Conservation (phyloP, 2,888 invertebrate species). For the Branchellion lobata region DNA sequence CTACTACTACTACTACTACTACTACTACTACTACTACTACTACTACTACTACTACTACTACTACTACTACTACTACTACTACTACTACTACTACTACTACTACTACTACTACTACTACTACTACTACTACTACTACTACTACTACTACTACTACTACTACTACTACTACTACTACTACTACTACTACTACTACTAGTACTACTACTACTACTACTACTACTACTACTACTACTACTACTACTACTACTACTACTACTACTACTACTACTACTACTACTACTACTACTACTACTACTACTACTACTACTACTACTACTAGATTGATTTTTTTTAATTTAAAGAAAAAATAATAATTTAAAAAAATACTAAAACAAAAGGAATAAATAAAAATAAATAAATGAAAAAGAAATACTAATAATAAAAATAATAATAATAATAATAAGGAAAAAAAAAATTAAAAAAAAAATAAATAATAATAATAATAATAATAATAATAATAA, state of each 20-base stretch:
- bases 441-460: too few relatives aligned
- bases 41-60: constrained; percentile 47
- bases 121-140: constrained; percentile 47
- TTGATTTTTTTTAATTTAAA: too few relatives aligned
- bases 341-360: too few relatives aligned
- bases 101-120: constrained; percentile 44
- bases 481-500: too few relatives aligned
- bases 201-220: constrained; percentile 43
- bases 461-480: too few relatives aligned
- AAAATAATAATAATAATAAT: too few relatives aligned
- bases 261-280: constrained; percentile 33
- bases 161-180: constrained; percentile 47
- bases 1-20: constrained; percentile 44
- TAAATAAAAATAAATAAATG: too few relatives aligned
- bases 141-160: constrained; percentile 47
- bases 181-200: constrained; percentile 46
- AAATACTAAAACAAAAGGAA: too few relatives aligned
- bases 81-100: constrained; percentile 39
- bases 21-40: constrained; percentile 46
- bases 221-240: constrained; percentile 47
- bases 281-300: constrained; percentile 45
- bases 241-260: constrained; percentile 47
- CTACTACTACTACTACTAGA: constrained; percentile 47
- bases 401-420: too few relatives aligned
- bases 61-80: constrained; percentile 40